phyloP scores from a whole-genome alignment of 2,888 invertebrate species.

The Dicranocentrus wangi region DNA sequence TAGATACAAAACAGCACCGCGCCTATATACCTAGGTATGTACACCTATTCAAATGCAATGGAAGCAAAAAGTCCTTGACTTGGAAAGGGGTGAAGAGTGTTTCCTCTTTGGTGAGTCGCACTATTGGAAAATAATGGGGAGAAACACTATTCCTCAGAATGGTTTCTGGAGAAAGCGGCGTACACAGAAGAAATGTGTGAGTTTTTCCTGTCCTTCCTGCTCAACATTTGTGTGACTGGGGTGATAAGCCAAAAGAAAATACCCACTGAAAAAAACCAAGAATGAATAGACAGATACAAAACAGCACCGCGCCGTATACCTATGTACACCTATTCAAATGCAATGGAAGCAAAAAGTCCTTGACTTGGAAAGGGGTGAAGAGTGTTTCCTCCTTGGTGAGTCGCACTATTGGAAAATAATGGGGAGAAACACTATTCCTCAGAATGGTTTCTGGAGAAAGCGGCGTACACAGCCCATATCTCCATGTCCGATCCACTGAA shows the following conservation, averaged over 20 bases:
- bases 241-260: constrained; percentile 36
- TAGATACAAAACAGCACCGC: background rate
- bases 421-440: background rate
- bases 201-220: constrained; percentile 11
- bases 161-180: no score
- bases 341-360: constrained; percentile 32
- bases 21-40: background rate
- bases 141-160: no score
- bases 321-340: constrained; percentile 11
- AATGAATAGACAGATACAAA: constrained; percentile 9
- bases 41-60: constrained; percentile 18
- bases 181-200: constrained; percentile 10
- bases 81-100: constrained; percentile 16
- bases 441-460: no score
- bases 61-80: constrained; percentile 36
- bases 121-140: constrained; percentile 27
- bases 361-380: constrained; percentile 47
- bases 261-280: background rate
- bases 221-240: background rate
- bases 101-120: background rate
- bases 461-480: constrained; percentile 40
- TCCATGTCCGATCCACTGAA: constrained; percentile 60
- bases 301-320: background rate
- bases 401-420: constrained; percentile 27
- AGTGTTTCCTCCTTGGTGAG: background rate